Evolutionary conservation across 1,140 invertebrate genomes (phyloP).

Genomic region (Homarus americanus): DNA sequence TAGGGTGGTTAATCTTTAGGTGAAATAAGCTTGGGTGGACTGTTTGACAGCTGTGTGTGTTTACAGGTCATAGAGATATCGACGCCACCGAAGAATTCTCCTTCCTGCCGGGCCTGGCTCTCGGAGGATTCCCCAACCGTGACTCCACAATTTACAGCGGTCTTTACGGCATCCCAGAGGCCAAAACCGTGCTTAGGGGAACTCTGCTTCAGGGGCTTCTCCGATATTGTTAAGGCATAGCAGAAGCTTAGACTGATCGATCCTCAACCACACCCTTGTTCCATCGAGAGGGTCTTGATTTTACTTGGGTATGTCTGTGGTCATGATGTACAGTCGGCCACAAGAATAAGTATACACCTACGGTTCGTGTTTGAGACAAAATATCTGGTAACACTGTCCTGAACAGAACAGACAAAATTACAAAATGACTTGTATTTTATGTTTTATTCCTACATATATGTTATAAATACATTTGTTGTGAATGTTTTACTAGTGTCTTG

Average conservation of each 20-base stretch:
- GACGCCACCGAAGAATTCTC: conserved; percentile 86
- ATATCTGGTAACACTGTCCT: too few relatives aligned
- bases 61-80: conserved; percentile 85
- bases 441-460: too few relatives aligned
- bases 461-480: too few relatives aligned
- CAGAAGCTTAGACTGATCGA: conserved; percentile 94
- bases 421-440: too few relatives aligned
- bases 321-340: too few relatives aligned
- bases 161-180: conserved; percentile 92
- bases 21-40: too few relatives aligned
- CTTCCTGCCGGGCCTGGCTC: conserved; percentile 96
- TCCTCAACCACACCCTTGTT: conserved; percentile 90
- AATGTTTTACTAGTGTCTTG: too few relatives aligned
- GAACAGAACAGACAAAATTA: too few relatives aligned
- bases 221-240: conserved; percentile 85
- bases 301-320: conserved; percentile 97
- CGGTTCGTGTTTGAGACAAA: too few relatives aligned
- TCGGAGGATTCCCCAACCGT: conserved; percentile 97
- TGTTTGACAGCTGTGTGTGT: too few relatives aligned
- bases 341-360: too few relatives aligned
- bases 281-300: conserved; percentile 95
- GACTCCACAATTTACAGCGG: conserved; percentile 94
- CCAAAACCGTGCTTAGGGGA: conserved; percentile 92
- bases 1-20: too few relatives aligned
- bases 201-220: conserved; percentile 90